phyloP scores from a whole-genome alignment of 2,797 vertebrate genomes.

The Rhinella marina region DNA sequence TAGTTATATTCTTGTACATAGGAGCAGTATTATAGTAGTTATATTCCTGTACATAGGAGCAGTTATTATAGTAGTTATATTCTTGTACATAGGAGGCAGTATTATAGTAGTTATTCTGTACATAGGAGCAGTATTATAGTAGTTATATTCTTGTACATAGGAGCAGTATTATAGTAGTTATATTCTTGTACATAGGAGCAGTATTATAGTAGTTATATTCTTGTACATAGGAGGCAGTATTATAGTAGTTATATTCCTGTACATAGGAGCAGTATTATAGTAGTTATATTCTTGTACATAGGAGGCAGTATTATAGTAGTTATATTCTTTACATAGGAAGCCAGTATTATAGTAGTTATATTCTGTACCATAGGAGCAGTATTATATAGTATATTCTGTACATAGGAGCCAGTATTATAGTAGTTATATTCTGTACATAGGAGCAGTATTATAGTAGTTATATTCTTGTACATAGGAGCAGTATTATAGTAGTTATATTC shows the following conservation, averaged over 20 bases:
- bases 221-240: too few species aligned
- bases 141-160: too few species aligned
- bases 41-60: too few species aligned
- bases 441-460: not conserved
- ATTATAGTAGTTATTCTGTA: not conserved
- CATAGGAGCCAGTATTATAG: not conserved
- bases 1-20: too few species aligned
- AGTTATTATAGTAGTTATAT: slow-evolving; percentile 13
- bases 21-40: too few species aligned
- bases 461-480: not conserved
- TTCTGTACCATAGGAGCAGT: not conserved
- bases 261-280: not conserved
- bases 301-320: not conserved
- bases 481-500: not conserved
- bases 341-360: slow-evolving; percentile 6
- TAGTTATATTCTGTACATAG: slow-evolving; percentile 2
- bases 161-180: too few species aligned
- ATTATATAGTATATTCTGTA: slow-evolving; percentile 10
- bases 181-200: too few species aligned
- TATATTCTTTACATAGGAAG: not conserved
- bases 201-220: too few species aligned
- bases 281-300: slow-evolving; percentile 8
- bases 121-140: too few species aligned
- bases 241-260: too few species aligned
- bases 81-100: not conserved